These are phyloP conservation scores for Cuculus canorus DNA, from an alignment of 2,797 vertebrate genomes.

Conservation along the genomic window DNA sequence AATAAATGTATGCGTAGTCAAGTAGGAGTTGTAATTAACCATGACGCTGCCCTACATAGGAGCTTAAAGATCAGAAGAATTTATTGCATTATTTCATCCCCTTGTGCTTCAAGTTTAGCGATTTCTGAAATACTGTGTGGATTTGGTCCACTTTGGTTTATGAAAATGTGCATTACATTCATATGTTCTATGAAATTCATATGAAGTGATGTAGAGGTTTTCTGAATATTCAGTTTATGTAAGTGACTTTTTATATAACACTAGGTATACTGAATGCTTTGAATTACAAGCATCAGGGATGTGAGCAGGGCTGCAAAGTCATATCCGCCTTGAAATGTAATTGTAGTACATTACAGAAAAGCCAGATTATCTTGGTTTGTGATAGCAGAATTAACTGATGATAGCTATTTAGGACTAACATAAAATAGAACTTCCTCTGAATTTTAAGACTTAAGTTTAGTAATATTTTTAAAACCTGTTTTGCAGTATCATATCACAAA, in stretches of 20 bases:
- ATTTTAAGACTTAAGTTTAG: not conserved
- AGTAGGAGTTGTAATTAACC: not conserved
- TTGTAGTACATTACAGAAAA: not conserved
- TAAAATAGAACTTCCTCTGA: not conserved
- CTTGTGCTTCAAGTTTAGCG: not conserved
- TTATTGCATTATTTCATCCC: not conserved
- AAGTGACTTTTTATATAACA: not conserved
- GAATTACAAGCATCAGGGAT: not conserved
- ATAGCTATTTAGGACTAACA: not conserved
- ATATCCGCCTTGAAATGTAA: not conserved
- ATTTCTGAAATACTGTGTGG: not conserved
- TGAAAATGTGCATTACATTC: not conserved
- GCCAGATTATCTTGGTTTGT: not conserved
- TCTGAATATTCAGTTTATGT: not conserved
- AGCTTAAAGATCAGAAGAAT: not conserved
- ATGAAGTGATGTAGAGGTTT: not conserved
- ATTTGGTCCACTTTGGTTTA: not conserved
- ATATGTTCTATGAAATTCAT: not conserved
- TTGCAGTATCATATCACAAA: not conserved
- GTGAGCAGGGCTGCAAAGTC: not conserved
- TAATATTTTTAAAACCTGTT: not conserved
- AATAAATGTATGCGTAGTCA: not conserved
- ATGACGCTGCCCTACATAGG: not conserved
- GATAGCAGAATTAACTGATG: not conserved
- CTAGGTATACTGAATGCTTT: not conserved